A percentile compares a stretch with the other conserved stretches of the same genome.
phyloP scores from a whole-genome alignment of 2,113 vertebrate genomes.

The Oophaga pumilio region DNA sequence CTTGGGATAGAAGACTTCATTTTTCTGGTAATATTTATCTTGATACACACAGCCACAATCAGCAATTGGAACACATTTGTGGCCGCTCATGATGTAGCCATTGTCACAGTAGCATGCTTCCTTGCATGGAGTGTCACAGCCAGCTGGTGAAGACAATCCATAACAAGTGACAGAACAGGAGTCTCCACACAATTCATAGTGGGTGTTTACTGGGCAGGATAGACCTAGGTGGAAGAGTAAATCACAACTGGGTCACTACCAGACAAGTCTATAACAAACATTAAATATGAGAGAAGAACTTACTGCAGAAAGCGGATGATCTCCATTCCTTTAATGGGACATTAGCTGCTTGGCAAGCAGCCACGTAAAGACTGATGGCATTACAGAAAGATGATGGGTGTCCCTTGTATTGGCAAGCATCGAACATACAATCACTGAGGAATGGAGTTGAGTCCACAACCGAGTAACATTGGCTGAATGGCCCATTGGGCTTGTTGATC shows the following conservation, averaged over 20 bases:
- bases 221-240: slow-evolving; percentile 58
- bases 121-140: slow-evolving; percentile 57
- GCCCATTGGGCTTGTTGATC: slow-evolving; percentile 62
- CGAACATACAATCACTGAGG: slow-evolving; percentile 68
- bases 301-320: slow-evolving; percentile 66
- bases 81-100: slow-evolving; percentile 67
- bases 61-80: slow-evolving; percentile 59
- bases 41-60: slow-evolving; percentile 65
- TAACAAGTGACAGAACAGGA: slow-evolving; percentile 66
- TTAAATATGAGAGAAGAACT: slow-evolving; percentile 56
- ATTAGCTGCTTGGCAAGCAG: slow-evolving; percentile 63
- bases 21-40: slow-evolving; percentile 61
- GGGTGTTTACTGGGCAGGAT: slow-evolving; percentile 68
- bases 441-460: slow-evolving; percentile 60
- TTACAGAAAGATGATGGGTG: slow-evolving; percentile 64
- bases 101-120: slow-evolving; percentile 67
- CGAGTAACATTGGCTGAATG: slow-evolving; percentile 63
- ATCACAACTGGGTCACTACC: not conserved
- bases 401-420: slow-evolving; percentile 69
- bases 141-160: not conserved
- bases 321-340: slow-evolving; percentile 63
- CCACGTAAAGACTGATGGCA: slow-evolving; percentile 63
- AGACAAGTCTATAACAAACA: not conserved
- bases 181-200: slow-evolving; percentile 71
- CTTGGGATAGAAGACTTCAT: slow-evolving; percentile 62